Conservation (phyloP, 2,888 invertebrate genomes). For the Julus scandinavius region DNA sequence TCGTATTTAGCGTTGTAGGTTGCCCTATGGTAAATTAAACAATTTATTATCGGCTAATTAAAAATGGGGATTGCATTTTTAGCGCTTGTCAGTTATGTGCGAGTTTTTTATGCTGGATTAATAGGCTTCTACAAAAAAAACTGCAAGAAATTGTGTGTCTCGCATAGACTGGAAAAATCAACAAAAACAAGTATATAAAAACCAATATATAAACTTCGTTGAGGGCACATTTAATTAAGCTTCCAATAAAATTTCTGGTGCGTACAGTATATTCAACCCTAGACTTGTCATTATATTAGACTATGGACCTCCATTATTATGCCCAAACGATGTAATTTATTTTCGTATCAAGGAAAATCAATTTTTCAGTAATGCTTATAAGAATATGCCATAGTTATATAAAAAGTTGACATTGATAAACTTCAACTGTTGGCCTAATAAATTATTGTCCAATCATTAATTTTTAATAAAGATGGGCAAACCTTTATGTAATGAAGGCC, state of each 20-base stretch:
- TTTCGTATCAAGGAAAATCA: conserved; percentile 14
- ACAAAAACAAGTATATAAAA: neutral
- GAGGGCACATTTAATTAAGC: conserved; percentile 19
- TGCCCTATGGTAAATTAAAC: conserved; percentile 31
- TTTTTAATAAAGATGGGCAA: neutral
- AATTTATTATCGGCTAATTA: conserved; percentile 42
- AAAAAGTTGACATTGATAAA: neutral
- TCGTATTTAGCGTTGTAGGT: neutral
- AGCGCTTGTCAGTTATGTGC: conserved; percentile 20
- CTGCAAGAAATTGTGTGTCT: neutral
- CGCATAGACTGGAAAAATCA: neutral
- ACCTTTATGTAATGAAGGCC: too few relatives aligned
- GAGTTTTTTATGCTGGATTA: neutral
- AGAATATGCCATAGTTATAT: neutral
- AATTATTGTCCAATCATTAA: neutral
- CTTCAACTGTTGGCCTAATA: neutral
- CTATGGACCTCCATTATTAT: neutral
- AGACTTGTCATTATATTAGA: neutral
- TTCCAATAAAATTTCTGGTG: neutral
- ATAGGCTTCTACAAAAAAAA: neutral
- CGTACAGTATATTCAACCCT: neutral
- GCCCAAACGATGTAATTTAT: conserved; percentile 25
- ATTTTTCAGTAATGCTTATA: neutral
- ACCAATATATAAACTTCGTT: neutral
- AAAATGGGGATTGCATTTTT: neutral